Evolutionary conservation across 2,797 vertebrate genomes (phyloP).

Genomic region (Heteromormyrus szaboi): DNA sequence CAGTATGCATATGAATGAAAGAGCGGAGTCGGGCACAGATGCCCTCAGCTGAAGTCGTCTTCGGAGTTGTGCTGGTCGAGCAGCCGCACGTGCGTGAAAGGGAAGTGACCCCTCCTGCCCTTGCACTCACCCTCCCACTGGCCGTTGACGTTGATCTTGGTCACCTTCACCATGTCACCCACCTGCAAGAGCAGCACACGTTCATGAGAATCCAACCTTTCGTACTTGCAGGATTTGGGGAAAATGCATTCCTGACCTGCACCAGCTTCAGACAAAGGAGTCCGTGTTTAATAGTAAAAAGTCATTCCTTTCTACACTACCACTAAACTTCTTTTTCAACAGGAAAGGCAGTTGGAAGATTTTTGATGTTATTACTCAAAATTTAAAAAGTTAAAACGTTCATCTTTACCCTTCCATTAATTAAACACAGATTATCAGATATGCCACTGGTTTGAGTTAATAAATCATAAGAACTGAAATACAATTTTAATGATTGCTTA

Average conservation of each 20-base stretch:
- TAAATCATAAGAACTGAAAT: not conserved
- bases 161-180: slow-evolving; percentile 95
- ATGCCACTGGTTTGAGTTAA: not conserved
- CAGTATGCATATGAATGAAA: slow-evolving; percentile 3
- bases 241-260: not conserved
- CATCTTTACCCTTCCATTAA: not conserved
- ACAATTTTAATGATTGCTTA: not conserved
- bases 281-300: not conserved
- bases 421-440: not conserved
- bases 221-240: not conserved
- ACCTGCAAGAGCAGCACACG: slow-evolving; percentile 62
- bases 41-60: slow-evolving; percentile 89
- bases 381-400: not conserved
- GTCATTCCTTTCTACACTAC: not conserved
- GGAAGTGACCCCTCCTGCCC: slow-evolving; percentile 91
- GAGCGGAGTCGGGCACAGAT: not conserved
- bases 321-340: not conserved
- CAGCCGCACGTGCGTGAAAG: slow-evolving; percentile 96
- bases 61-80: slow-evolving; percentile 96
- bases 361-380: not conserved
- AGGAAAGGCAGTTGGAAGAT: not conserved
- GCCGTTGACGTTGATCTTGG: slow-evolving; percentile 96
- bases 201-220: not conserved
- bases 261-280: not conserved
- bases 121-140: slow-evolving; percentile 99